Conservation (phyloP, 2,797 vertebrate species). For the Typhlichthys eigenmanni region DNA sequence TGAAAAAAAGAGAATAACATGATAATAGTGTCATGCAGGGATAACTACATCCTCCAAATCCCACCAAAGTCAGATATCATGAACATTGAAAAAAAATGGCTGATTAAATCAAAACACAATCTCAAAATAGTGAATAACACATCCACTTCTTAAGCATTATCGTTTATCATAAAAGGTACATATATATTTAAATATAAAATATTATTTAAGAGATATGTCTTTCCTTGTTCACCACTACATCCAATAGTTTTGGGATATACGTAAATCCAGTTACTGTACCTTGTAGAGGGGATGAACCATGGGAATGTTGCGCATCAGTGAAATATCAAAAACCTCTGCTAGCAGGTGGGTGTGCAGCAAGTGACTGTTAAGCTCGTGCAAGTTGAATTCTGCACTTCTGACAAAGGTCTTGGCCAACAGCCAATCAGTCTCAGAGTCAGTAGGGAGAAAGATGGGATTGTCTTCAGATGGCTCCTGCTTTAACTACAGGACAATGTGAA, state of each 20-base stretch:
- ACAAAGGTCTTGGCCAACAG: conserved; percentile 59
- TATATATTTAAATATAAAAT: too few species aligned
- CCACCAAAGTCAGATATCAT: too few species aligned
- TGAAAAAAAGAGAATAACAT: neutral
- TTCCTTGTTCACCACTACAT: too few species aligned
- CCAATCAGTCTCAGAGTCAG: conserved; percentile 66
- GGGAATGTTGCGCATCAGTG: conserved; percentile 73
- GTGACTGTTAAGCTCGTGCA: conserved; percentile 61
- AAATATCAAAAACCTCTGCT: conserved; percentile 74
- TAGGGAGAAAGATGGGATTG: conserved; percentile 65
- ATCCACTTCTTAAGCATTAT: too few species aligned
- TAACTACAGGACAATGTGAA: conserved; percentile 41
- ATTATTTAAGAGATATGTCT: too few species aligned
- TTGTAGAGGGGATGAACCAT: conserved; percentile 70
- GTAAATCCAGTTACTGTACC: conserved; percentile 35
- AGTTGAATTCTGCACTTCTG: conserved; percentile 54
- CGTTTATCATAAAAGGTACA: too few species aligned
- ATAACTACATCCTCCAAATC: too few species aligned
- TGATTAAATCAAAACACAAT: too few species aligned
- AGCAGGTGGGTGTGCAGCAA: conserved; percentile 78
- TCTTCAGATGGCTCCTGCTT: conserved; percentile 64
- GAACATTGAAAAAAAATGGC: too few species aligned
- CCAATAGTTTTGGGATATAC: too few species aligned
- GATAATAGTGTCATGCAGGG: too few species aligned
- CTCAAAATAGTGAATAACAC: too few species aligned